Evolutionary conservation across 1,140 invertebrate genomes (phyloP), one percentile per base, ranked within the genome.

Genomic region (Drosophila tani): DNA sequence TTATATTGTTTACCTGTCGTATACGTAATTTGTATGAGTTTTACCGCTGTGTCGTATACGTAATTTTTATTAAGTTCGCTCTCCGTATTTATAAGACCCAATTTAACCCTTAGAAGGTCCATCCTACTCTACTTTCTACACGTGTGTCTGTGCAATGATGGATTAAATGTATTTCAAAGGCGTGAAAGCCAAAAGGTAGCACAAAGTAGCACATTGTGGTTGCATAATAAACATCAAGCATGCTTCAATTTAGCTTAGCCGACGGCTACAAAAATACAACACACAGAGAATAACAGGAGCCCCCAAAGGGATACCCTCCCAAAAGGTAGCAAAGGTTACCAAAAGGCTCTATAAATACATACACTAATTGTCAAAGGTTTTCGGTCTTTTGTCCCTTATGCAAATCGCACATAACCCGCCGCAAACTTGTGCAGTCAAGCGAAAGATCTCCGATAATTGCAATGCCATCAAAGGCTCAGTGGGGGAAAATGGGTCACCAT

Each of bases 91-190:
- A 38, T 15, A 5, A 4, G 5, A 8, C 6, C 29, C 17, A 53
- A 0, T 3, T 38, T 2, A 55, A 21, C 32, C 14, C 17, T 15
- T 15, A 45, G 3, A 1, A 17, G 46, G 63, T 45, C 14, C 49
- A 68, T 35, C 64, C 67, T 55, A 17, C 17, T 17, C 14, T 21
- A 12, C 14, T 47, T 29, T 56, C 41, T 21, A 11, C 68, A 59
- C 59, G 59, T 82, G 56, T 67, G 53, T 19, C 56, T 77, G 50
- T 45, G 76, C 78, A 88, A 87, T 87, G 84, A 88, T 90, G 84
- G 84, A 88, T 88, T 88, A 88, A 90, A 88, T 88, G 85, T 88
- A 85, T 90, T 85, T 88, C 84, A 90, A 88, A 85, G 85, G 84
- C 84, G 84, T 88, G 84, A 88, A 90, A 90, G 85, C 81, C 69